Base-by-base conservation (phyloP, 2,888 invertebrate species). In the Trichogramma evanescens region DNA sequence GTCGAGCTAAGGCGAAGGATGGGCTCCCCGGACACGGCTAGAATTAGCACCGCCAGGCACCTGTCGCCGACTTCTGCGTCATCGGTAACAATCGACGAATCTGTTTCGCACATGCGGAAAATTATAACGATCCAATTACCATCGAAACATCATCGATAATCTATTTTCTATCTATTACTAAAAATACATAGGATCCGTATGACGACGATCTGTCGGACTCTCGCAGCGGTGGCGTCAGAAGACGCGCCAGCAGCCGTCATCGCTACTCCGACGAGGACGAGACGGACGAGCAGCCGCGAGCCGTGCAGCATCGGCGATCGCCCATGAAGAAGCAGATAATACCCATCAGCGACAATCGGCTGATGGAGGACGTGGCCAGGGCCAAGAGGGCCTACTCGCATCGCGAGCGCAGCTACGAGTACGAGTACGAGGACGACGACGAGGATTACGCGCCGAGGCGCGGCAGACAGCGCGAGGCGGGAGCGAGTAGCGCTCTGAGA, bases 251-350 rank as follows among this genome's bases (percentile, higher is more conserved):
- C 52, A 66, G 62, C 42, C 62, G 56, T 7, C 65, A 64, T 1
- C 61, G 63, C 9, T 59, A 65, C 13, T 65, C 66, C 1, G 67
- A 67, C 38, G 67, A 68, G n/a, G 69, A 66, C 7, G 61, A 59
- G 46, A 58, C 49, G 6, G 54, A 56, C 45, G 53, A 51, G 42
- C 55, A 56, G 7, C 13, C 9, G 7, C 43, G 44, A 39, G 26
- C 38, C 8, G 50, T 41, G 45, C 54, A 56, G 0, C 61, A 53
- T 6, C 50, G 50, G 26, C 50, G 50, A 52, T 70, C 70, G 4
- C 59, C 59, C 2, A 54, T 66, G 2, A 73, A 70, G 55, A 77
- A 78, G 42, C 73, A 76, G 50, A 74, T 77, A 38, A 77, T 78
- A 40, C 76, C 74, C 0, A 57, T 78, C 49, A 73, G 45, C 40